Evolutionary conservation across 2,888 invertebrate species (phyloP).

Genomic region (Lithophane ornitopus): DNA sequence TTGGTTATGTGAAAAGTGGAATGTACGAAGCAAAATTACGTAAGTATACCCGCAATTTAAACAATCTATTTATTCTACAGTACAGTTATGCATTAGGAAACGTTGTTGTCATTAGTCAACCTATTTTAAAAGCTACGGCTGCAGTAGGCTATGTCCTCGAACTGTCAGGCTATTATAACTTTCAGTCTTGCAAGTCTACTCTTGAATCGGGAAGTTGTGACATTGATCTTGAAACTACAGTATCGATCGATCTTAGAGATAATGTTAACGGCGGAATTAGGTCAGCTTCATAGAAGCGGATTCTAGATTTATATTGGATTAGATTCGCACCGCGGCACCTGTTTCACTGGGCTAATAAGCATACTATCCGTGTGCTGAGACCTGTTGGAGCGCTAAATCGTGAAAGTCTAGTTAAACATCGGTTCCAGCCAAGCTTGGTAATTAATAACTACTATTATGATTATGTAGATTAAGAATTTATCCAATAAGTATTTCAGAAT

Average conservation of each 20-base stretch:
- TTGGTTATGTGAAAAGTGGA: too few species aligned
- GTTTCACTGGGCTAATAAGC: too few species aligned
- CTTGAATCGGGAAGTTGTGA: slow-evolving; percentile 18
- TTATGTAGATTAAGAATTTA: neutral
- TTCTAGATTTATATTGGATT: slow-evolving; percentile 1
- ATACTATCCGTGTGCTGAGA: neutral
- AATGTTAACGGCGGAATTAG: slow-evolving; percentile 9
- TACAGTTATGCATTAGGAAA: too few species aligned
- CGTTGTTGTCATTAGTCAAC: neutral
- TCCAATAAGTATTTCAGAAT: neutral
- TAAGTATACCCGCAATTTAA: too few species aligned
- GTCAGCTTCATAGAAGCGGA: slow-evolving; percentile 11
- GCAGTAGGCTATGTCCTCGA: neutral
- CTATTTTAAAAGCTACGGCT: neutral
- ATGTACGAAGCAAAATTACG: too few species aligned
- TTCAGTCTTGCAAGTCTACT: neutral
- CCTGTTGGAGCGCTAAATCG: neutral
- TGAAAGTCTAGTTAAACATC: neutral
- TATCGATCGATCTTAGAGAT: slow-evolving; percentile 5
- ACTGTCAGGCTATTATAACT: neutral
- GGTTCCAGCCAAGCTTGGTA: neutral
- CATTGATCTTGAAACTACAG: slow-evolving; percentile 34
- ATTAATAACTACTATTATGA: neutral
- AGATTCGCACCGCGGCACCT: neutral
- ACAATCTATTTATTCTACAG: too few species aligned